phyloP scores from a whole-genome alignment of 2,888 invertebrate genomes.

The Melieria omissa region DNA sequence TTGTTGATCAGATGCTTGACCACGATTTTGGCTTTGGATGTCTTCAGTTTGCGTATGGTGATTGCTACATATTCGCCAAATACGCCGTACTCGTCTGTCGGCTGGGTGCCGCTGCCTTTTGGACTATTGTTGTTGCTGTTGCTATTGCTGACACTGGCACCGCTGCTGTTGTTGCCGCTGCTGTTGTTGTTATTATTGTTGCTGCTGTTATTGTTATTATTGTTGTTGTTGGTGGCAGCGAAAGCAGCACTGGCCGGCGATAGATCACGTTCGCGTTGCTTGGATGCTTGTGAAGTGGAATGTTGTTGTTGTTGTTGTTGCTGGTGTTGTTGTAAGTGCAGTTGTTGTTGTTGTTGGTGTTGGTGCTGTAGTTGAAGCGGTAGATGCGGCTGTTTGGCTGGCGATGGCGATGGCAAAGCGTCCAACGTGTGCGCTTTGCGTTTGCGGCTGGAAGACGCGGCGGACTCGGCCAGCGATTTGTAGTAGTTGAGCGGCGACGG shows the following conservation, averaged over 20 bases:
- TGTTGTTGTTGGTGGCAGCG: slow-evolving; percentile 39
- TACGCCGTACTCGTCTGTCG: slow-evolving; percentile 60
- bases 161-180: slow-evolving; percentile 12
- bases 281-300: slow-evolving; percentile 33
- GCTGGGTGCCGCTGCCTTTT: slow-evolving; percentile 14
- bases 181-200: slow-evolving; percentile 21
- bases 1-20: slow-evolving; percentile 64
- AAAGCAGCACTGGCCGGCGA: slow-evolving; percentile 29
- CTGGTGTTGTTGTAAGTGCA: slow-evolving; percentile 41
- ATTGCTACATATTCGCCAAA: slow-evolving; percentile 65
- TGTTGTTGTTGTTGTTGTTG: slow-evolving; percentile 31
- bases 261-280: slow-evolving; percentile 38
- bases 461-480: slow-evolving; percentile 51
- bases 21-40: slow-evolving; percentile 63
- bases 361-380: slow-evolving; percentile 22
- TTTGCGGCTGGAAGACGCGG: slow-evolving; percentile 34
- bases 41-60: slow-evolving; percentile 63
- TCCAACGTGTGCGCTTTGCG: slow-evolving; percentile 4
- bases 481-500: slow-evolving; percentile 56
- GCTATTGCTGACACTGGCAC: slow-evolving; percentile 18
- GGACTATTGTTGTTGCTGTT: slow-evolving; percentile 16
- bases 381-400: slow-evolving; percentile 11
- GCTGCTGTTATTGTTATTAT: slow-evolving; percentile 34
- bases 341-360: slow-evolving; percentile 38
- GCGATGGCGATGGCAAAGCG: slow-evolving; percentile 6